Conservation (phyloP, 2,888 invertebrate genomes). For the Troides helena region DNA sequence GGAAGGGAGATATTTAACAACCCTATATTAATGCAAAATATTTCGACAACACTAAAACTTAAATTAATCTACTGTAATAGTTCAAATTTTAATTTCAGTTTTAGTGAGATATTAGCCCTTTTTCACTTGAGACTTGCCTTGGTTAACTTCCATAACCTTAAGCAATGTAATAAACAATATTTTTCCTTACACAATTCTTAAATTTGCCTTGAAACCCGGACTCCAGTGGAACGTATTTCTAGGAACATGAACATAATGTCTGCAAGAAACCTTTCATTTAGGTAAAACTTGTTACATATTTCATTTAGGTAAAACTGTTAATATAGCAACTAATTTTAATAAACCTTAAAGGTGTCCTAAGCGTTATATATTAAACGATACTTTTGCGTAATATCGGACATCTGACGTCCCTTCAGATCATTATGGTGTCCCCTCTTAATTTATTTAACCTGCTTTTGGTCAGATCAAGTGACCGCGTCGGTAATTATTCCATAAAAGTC, state of each 20-base stretch:
- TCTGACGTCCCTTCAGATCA: not conserved
- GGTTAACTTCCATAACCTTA: not conserved
- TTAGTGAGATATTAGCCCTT: too few relatives aligned
- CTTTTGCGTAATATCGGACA: not conserved
- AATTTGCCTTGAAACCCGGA: not conserved
- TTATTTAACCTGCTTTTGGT: constrained; percentile 1
- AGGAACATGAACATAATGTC: not conserved
- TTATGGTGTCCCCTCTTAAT: not conserved
- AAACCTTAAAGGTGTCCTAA: not conserved
- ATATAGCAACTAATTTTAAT: not conserved
- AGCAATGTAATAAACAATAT: not conserved
- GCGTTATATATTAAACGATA: not conserved
- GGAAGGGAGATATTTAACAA: too few relatives aligned
- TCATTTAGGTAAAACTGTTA: not conserved
- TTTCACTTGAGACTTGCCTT: too few relatives aligned
- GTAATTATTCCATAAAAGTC: not conserved
- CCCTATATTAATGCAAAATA: too few relatives aligned
- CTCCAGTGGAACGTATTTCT: not conserved
- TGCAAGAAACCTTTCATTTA: not conserved
- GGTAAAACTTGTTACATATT: not conserved
- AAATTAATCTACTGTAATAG: too few relatives aligned
- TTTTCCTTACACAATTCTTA: not conserved
- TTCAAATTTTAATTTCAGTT: too few relatives aligned
- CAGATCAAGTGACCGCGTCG: constrained; percentile 1
- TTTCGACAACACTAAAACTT: too few relatives aligned